Percentiles rank a stretch among this genome's conserved stretches.
Conservation (phyloP, 1,140 invertebrate genomes). For the Cyrtorhinus lividipennis region DNA sequence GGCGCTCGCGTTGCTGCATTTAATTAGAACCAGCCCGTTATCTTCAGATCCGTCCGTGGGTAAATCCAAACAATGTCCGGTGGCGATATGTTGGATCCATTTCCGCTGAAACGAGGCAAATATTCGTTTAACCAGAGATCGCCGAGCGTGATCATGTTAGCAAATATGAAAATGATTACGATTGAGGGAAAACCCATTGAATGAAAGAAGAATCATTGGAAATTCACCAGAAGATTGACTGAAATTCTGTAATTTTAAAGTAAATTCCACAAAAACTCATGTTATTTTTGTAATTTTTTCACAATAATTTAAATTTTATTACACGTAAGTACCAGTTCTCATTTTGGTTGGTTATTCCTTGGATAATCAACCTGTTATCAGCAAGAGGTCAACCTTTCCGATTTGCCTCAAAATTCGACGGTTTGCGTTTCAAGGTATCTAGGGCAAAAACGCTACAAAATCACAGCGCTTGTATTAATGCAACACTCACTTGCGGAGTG, state of each 20-base stretch:
- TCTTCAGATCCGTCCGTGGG: conserved; percentile 21
- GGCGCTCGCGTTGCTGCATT: conserved; percentile 20
- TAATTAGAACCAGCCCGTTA: conserved; percentile 22
- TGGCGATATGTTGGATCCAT: conserved; percentile 34
- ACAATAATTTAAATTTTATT: background rate
- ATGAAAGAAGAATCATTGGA: conserved; percentile 1
- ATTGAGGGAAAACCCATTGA: conserved; percentile 21
- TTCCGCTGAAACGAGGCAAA: conserved; percentile 35
- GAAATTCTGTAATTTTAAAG: background rate
- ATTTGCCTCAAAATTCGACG: too few species aligned
- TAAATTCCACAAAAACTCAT: background rate
- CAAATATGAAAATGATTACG: conserved; percentile 22
- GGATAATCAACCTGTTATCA: too few species aligned
- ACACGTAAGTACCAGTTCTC: background rate
- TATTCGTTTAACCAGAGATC: too few species aligned
- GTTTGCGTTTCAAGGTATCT: too few species aligned
- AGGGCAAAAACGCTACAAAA: too few species aligned
- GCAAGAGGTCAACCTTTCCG: too few species aligned
- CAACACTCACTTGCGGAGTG: conserved; percentile 34
- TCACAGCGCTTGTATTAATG: too few species aligned
- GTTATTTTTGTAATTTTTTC: conserved; percentile 10
- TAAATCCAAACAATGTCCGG: conserved; percentile 39
- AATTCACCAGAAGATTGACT: background rate
- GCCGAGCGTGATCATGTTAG: too few species aligned
- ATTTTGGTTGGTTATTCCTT: background rate